Conservation (phyloP, 2,797 vertebrate genomes). For the Falco novaeseelandiae region DNA sequence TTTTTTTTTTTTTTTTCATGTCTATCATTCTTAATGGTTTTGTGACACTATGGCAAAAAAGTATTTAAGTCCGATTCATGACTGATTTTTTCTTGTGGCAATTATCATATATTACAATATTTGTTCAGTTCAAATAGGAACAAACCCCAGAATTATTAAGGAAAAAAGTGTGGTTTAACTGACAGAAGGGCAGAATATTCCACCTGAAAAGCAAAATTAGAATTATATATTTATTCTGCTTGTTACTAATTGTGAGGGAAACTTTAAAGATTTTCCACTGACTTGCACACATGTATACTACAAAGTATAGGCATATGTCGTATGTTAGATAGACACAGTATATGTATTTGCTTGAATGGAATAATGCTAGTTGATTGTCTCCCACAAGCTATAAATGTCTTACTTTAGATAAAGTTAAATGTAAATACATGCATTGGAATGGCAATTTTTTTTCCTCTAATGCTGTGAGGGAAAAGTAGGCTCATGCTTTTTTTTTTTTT, state of each 20-base stretch:
- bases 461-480: slow-evolving; percentile 75
- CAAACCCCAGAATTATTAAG: neutral
- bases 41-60: neutral
- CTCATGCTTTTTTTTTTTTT: slow-evolving; percentile 78
- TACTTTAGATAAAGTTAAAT: slow-evolving; percentile 74
- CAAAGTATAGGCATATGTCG: neutral
- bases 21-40: neutral
- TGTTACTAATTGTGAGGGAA: neutral
- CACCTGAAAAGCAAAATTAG: neutral
- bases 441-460: slow-evolving; percentile 58
- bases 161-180: neutral
- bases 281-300: neutral
- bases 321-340: neutral
- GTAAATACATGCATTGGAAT: slow-evolving; percentile 69
- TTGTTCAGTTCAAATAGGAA: neutral
- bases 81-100: neutral
- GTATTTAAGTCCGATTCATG: neutral
- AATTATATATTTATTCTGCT: neutral
- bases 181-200: neutral
- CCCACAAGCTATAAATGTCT: slow-evolving; percentile 69
- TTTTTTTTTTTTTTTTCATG: too few relatives aligned
- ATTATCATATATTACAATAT: neutral
- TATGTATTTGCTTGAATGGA: slow-evolving; percentile 39
- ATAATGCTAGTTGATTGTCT: slow-evolving; percentile 42
- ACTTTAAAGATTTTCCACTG: neutral